These are phyloP conservation scores for Drosophila parabipectinata DNA, from an alignment of 1,140 invertebrate species.

Conservation along the genomic window DNA sequence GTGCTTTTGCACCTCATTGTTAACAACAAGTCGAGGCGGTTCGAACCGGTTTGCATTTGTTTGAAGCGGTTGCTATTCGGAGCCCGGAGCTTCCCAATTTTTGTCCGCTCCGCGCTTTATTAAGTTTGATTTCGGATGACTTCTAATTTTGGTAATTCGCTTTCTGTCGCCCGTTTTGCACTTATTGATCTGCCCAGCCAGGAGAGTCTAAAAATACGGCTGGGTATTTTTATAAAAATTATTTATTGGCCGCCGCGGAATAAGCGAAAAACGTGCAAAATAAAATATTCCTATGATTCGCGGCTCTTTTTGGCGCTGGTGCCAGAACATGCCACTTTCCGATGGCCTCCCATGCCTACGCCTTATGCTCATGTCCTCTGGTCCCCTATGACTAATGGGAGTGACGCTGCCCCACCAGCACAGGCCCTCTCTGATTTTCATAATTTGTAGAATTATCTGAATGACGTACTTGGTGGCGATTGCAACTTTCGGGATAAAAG, in stretches of 20 bases:
- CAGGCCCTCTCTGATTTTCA: slow-evolving; percentile 8
- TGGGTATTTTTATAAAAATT: slow-evolving; percentile 39
- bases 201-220: slow-evolving; percentile 32
- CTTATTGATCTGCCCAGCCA: slow-evolving; percentile 20
- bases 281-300: slow-evolving; percentile 40
- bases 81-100: neutral
- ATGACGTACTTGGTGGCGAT: neutral
- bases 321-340: slow-evolving; percentile 44
- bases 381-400: slow-evolving; percentile 58
- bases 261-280: slow-evolving; percentile 64
- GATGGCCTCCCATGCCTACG: slow-evolving; percentile 46
- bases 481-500: too few species aligned
- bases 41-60: slow-evolving; percentile 40
- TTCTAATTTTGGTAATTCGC: slow-evolving; percentile 45
- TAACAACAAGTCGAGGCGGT: slow-evolving; percentile 39
- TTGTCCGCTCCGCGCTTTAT: slow-evolving; percentile 8
- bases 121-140: slow-evolving; percentile 6
- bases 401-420: slow-evolving; percentile 21
- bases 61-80: slow-evolving; percentile 25
- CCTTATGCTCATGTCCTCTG: slow-evolving; percentile 15
- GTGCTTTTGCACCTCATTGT: slow-evolving; percentile 47
- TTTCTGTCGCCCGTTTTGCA: slow-evolving; percentile 14
- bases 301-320: slow-evolving; percentile 36
- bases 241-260: slow-evolving; percentile 38
- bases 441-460: neutral